Evolutionary conservation across 2,888 invertebrate genomes (phyloP).

Genomic region (Eupithecia dodoneata): DNA sequence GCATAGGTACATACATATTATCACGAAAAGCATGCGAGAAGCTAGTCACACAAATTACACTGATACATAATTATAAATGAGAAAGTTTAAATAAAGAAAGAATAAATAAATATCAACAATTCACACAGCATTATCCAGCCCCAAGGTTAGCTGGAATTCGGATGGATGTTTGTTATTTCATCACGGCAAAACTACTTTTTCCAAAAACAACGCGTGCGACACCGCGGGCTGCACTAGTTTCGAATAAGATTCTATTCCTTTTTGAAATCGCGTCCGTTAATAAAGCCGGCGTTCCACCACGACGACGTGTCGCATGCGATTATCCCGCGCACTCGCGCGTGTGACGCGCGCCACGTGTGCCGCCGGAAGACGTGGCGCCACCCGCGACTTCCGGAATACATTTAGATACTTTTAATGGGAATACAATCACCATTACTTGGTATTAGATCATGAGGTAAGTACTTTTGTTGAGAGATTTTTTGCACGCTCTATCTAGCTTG

Average conservation of each 20-base stretch:
- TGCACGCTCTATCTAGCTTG: too few species aligned
- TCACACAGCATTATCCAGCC: too few species aligned
- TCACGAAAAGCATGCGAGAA: too few species aligned
- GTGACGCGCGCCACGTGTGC: conserved; percentile 61
- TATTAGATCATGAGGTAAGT: not conserved
- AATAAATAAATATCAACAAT: too few species aligned
- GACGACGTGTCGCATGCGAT: conserved; percentile 28
- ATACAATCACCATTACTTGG: conserved; percentile 13
- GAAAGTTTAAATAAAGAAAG: too few species aligned
- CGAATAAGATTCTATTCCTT: not conserved
- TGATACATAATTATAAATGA: too few species aligned
- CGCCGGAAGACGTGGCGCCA: conserved; percentile 58
- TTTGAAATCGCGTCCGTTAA: conserved; percentile 18
- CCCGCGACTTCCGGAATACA: conserved; percentile 53
- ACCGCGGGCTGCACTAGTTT: not conserved
- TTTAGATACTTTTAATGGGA: conserved; percentile 38
- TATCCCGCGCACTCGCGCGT: conserved; percentile 53
- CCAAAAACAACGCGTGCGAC: not conserved
- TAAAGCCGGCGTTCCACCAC: conserved; percentile 22
- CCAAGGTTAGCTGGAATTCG: too few species aligned
- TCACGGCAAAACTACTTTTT: not conserved
- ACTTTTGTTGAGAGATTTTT: not conserved
- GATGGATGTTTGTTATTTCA: too few species aligned
- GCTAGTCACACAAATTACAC: too few species aligned
- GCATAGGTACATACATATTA: too few species aligned